A percentile compares a stretch with the other conserved stretches of the same genome.
These are phyloP conservation scores for Gyrodactylus salaris DNA, from an alignment of 1,140 invertebrate genomes.

Conservation along the genomic window DNA sequence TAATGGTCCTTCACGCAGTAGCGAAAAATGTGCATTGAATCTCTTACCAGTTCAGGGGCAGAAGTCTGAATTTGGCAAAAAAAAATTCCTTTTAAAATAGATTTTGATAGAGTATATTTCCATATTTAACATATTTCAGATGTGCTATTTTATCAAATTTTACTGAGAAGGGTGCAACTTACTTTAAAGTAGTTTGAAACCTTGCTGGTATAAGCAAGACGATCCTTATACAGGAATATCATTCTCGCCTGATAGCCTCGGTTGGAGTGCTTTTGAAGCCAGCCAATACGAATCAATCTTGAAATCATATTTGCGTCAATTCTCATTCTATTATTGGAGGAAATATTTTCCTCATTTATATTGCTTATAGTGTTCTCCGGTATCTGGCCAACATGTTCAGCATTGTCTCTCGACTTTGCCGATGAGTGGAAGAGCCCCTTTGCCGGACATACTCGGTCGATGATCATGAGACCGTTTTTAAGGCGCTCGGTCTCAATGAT, in stretches of 20 bases:
- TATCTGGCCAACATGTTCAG: no score
- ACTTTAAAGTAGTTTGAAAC: not conserved
- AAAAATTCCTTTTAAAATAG: no score
- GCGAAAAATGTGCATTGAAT: no score
- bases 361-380: not conserved
- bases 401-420: no score
- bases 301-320: not conserved
- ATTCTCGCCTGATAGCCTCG: slow-evolving; percentile 71
- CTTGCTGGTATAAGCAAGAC: not conserved
- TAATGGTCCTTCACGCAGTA: no score
- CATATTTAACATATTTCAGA: no score
- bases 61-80: no score
- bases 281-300: slow-evolving; percentile 49
- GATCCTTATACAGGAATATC: slow-evolving; percentile 40
- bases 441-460: not conserved
- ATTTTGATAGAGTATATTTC: no score
- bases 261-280: slow-evolving; percentile 55
- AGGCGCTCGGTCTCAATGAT: not conserved
- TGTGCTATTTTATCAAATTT: not conserved
- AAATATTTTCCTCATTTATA: not conserved
- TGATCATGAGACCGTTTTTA: not conserved
- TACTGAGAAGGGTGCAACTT: not conserved
- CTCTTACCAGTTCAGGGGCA: no score
- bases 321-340: not conserved
- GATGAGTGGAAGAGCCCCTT: not conserved